phyloP scores from a whole-genome alignment of 2,113 vertebrate species.

The Polyodon spathula region DNA sequence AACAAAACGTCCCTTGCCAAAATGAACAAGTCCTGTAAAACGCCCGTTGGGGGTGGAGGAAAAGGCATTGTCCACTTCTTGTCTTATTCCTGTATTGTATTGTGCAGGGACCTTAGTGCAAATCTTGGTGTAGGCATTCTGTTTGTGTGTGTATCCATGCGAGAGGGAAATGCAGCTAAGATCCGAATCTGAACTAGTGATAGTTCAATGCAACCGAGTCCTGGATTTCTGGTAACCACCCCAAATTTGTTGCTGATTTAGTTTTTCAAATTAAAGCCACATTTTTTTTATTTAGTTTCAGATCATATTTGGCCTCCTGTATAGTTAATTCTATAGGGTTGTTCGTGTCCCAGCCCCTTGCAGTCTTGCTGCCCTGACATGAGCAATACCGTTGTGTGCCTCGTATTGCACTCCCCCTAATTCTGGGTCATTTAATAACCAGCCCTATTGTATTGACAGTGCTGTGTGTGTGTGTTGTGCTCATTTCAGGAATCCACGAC shows the following conservation, averaged over 20 bases:
- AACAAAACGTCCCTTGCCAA: background rate
- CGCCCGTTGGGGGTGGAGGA: background rate
- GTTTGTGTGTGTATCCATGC: slow-evolving; percentile 21
- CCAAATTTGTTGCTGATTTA: slow-evolving; percentile 3
- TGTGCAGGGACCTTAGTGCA: slow-evolving; percentile 43
- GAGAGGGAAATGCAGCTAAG: slow-evolving; percentile 45
- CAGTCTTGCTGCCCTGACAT: no score
- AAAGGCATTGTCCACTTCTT: slow-evolving; percentile 41
- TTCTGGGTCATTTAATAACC: no score
- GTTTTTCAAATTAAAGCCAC: background rate
- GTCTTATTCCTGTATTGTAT: slow-evolving; percentile 29
- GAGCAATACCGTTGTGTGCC: background rate
- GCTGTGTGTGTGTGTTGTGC: slow-evolving; percentile 37
- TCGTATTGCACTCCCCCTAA: background rate
- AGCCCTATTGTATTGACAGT: no score
- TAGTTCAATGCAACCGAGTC: slow-evolving; percentile 32
- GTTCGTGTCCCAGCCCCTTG: background rate
- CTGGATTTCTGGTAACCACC: slow-evolving; percentile 43
- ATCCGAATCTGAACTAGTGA: slow-evolving; percentile 31
- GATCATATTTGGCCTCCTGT: background rate
- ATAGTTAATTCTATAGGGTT: background rate
- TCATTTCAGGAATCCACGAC: slow-evolving; percentile 42
- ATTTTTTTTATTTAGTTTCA: background rate
- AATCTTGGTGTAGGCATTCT: slow-evolving; percentile 56
- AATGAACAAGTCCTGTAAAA: background rate